Base-by-base conservation (phyloP, 1,140 invertebrate genomes). In the Penaeus japonicus region DNA sequence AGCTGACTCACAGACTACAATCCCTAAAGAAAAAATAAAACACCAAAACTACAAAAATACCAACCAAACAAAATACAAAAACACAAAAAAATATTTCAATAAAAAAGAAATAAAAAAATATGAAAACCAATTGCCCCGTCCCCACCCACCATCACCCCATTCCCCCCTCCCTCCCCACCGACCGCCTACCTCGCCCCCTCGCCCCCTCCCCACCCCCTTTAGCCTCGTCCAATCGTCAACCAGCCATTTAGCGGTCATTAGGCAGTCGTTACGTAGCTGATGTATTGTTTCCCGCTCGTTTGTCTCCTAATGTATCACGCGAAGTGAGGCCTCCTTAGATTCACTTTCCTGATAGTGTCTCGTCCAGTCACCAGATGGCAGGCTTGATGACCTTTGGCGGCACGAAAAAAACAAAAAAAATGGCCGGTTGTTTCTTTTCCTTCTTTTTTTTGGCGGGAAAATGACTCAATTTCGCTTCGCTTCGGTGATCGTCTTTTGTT, bases 231-330 rank as follows among this genome's bases (percentile, higher is more conserved):
- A 65, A 83, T 83, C 81, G 81, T 65, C 62, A 83, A 83, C 81
- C 59, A 62, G 54, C 81, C 81, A 83, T 83, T 83, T 83, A 83
- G 57, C 81, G 81, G 81, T 83, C 81, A 83, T 83, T 83, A 83
- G 81, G 57, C 81, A 83, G 55, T 83, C 81, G 81, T 83, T 83
- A 83, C 55, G 30, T 57, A 30, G 55, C 81, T 83, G 81, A 83
- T 83, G 81, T 55, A 83, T 83, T 83, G 81, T 83, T 83, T 62
- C 55, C 55, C 39, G 54, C 32, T 32, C 32, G 32, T 59, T 65
- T 83, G 81, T 83, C 81, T 30, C 54, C 54, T 79, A 53, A n/a
- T 22, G 20, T 35, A 54, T 79, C 77, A 30, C 39, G 32, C 10
- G 77, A 53, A 53, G 77, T 53, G 39, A 27, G 17, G 77, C 32